These are phyloP conservation scores for Aulostomus chinensis DNA, from an alignment of 2,797 vertebrate species.

Conservation along the genomic window DNA sequence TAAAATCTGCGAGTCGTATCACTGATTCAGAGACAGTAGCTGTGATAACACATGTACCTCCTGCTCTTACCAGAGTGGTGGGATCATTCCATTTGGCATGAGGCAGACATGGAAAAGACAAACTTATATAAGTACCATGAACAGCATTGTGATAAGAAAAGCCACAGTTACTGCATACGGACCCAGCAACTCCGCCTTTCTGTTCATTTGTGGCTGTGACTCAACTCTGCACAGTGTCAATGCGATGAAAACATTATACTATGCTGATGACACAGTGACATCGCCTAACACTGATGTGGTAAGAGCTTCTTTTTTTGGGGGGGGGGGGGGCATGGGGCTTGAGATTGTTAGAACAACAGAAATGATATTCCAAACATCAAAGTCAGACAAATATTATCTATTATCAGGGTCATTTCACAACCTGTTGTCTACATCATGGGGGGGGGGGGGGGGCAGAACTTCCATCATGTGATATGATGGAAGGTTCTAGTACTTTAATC, in stretches of 20 bases:
- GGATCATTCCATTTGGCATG: slow-evolving; percentile 94
- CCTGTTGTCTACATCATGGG: too few relatives aligned
- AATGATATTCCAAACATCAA: slow-evolving; percentile 24
- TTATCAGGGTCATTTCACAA: too few relatives aligned
- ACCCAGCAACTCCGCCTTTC: slow-evolving; percentile 39
- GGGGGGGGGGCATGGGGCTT: not conserved
- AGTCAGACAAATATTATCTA: slow-evolving; percentile 31
- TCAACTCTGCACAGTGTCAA: slow-evolving; percentile 38
- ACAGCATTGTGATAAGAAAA: slow-evolving; percentile 50
- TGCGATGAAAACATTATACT: slow-evolving; percentile 33
- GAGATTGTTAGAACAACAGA: slow-evolving; percentile 20
- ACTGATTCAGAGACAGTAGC: too few relatives aligned
- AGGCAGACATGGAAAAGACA: slow-evolving; percentile 98
- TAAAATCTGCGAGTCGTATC: too few relatives aligned
- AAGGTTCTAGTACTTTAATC: too few relatives aligned
- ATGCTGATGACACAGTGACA: slow-evolving; percentile 27
- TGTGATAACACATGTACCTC: slow-evolving; percentile 92
- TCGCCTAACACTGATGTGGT: slow-evolving; percentile 27
- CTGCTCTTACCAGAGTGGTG: slow-evolving; percentile 99
- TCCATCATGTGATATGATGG: too few relatives aligned
- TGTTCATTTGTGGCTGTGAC: slow-evolving; percentile 17
- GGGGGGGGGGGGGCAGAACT: too few relatives aligned
- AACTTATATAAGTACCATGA: slow-evolving; percentile 91
- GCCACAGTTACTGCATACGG: slow-evolving; percentile 18
- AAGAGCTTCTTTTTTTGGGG: slow-evolving; percentile 18